Base-by-base conservation (phyloP, 2,888 invertebrate species). In the Mesochorus sp. region DNA sequence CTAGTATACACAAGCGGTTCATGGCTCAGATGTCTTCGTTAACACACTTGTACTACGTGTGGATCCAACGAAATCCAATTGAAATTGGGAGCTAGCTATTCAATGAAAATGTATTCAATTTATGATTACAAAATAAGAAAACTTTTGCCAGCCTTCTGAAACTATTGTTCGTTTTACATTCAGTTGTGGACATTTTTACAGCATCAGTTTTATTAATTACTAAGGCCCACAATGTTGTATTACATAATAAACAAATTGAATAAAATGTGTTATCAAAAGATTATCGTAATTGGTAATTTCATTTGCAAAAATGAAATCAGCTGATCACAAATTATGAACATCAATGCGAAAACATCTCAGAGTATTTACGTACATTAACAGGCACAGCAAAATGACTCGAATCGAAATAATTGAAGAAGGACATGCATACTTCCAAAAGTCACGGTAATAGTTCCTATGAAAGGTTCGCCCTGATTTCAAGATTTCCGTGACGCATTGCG, bases 401-500 rank as follows among this genome's bases (percentile, higher is more conserved):
- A 19, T 1, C 51, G 1, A 19, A 53, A 53, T 31, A 34, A 49
- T 42, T 53, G 5, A 6, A 57, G 19, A 37, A 14, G 31, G 19
- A n/a, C n/a, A n/a, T 49, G 28, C 1, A 24, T n/a, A 3, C 1
- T 12, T 44, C 28, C 10, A n/a, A 53, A 44, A 47, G 26, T 37
- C 21, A 4, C 31, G 47, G 14, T 17, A 21, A 2, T 10, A 64
- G n/a, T 37, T 21, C 42, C 14, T 17, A 17, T 49, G 17, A 3
- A 14, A 49, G 31, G 51, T 78, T 51, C 37, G 53, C 42, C 4
- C 66, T 47, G 28, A 26, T 44, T 37, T 3, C 10, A 19, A 17
- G 14, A 12, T 44, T 10, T 71, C 49, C 37, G 66, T 66, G 76
- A 78, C 68, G 82, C 82, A 83, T 81, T 81, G 81, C 75, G 68